Evolutionary conservation across 2,797 vertebrate species (phyloP).

Genomic region (Podarcis siculus): DNA sequence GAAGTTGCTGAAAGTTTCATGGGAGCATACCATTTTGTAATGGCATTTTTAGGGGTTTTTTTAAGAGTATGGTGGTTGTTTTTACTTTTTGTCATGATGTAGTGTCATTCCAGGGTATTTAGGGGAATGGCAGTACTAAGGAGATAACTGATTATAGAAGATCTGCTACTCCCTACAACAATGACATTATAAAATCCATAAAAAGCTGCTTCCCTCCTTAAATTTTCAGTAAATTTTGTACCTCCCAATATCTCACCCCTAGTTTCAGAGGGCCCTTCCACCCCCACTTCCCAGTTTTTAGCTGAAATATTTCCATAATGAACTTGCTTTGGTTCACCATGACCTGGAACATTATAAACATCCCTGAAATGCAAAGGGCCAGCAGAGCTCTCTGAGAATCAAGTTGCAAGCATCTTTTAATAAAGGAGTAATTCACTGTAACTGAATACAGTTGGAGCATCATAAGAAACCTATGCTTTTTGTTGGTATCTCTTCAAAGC

Average conservation of each 20-base stretch:
- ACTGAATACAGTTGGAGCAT: background rate
- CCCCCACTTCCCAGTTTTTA: too few relatives aligned
- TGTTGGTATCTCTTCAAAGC: slow-evolving; percentile 1
- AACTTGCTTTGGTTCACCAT: background rate
- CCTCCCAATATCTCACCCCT: background rate
- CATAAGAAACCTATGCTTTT: background rate
- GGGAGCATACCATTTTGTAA: background rate
- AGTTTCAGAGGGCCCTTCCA: background rate
- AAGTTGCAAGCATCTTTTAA: background rate
- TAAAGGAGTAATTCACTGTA: background rate
- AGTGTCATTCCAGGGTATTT: background rate
- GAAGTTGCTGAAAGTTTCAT: background rate
- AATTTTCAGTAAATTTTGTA: background rate
- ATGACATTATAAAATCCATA: background rate
- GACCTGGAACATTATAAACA: background rate
- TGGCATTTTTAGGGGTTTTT: background rate
- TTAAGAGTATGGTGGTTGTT: background rate
- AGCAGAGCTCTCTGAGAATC: background rate
- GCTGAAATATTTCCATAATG: background rate
- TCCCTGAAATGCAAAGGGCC: background rate
- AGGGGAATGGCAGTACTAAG: background rate
- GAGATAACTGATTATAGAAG: background rate
- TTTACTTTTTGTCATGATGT: background rate
- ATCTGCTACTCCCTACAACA: background rate
- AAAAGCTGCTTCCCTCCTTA: background rate